Evolutionary conservation across 1,140 invertebrate species (phyloP).

Genomic region (Anoplolepis gracilipes): DNA sequence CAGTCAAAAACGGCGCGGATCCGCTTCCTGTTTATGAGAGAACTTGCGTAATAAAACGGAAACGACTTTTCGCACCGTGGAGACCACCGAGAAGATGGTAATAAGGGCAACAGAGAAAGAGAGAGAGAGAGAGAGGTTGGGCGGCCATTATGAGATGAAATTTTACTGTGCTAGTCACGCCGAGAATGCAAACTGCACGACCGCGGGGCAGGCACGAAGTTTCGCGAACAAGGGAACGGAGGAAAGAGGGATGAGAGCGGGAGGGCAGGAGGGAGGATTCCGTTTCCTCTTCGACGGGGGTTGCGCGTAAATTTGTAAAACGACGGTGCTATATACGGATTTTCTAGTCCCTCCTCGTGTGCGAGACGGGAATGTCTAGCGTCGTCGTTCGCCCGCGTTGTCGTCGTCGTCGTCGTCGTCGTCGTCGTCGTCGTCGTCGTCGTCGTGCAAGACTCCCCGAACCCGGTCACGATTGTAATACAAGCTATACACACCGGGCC

Average conservation of each 20-base stretch:
- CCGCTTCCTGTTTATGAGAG: conserved; percentile 64
- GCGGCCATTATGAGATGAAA: conserved; percentile 52
- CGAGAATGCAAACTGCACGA: conserved; percentile 57
- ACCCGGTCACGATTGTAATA: conserved; percentile 53
- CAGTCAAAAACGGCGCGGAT: conserved; percentile 59
- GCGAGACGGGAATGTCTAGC: conserved; percentile 31
- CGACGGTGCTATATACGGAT: background rate
- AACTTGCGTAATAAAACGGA: conserved; percentile 72
- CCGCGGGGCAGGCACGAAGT: conserved; percentile 20
- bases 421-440: background rate
- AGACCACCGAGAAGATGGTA: background rate
- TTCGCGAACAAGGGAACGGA: conserved; percentile 8
- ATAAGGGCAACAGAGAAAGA: background rate
- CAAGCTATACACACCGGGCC: conserved; percentile 34
- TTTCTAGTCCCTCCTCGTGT: conserved; percentile 2
- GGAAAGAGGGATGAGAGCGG: background rate
- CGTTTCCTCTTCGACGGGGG: conserved; percentile 23
- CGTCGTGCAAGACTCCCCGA: conserved; percentile 11
- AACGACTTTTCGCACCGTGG: conserved; percentile 33
- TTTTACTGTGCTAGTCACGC: conserved; percentile 57
- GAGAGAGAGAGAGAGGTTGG: background rate
- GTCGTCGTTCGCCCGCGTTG: background rate
- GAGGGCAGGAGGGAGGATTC: background rate
- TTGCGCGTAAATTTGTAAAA: conserved; percentile 53
- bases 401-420: background rate